phyloP scores from a whole-genome alignment of 2,113 vertebrate genomes.

The Phoenicopterus ruber region DNA sequence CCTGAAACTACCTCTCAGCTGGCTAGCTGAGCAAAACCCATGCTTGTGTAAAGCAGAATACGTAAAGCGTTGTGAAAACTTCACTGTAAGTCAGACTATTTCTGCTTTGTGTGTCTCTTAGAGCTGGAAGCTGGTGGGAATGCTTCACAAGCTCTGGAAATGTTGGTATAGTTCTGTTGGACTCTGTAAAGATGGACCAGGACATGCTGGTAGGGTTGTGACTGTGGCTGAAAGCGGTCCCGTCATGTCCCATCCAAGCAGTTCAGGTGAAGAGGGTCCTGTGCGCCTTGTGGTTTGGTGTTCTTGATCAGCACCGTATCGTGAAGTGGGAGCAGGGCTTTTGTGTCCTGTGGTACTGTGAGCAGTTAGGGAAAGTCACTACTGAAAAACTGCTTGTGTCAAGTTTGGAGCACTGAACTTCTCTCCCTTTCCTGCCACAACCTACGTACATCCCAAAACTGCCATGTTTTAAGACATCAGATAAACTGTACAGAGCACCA shows the following conservation, averaged over 20 bases:
- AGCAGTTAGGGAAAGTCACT: neutral
- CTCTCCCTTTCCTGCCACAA: neutral
- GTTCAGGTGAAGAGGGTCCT: neutral
- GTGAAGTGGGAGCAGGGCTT: neutral
- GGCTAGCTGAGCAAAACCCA: neutral
- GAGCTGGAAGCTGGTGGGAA: neutral
- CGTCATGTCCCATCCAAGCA: neutral
- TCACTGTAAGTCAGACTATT: neutral
- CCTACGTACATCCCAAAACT: accelerated
- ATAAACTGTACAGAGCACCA: neutral
- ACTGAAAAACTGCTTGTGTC: neutral
- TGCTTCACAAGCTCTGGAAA: neutral
- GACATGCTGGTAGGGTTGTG: neutral
- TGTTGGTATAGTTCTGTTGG: neutral
- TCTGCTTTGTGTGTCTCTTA: neutral
- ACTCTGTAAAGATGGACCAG: neutral
- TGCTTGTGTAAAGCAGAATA: neutral
- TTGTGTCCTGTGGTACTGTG: neutral
- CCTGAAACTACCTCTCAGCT: neutral
- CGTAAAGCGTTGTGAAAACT: neutral
- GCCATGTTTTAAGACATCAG: neutral
- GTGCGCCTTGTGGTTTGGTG: neutral
- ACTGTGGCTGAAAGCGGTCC: neutral
- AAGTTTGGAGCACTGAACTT: neutral
- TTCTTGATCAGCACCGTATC: neutral